Base-by-base conservation (phyloP, 2,797 vertebrate genomes). In the Melopsittacus undulatus region DNA sequence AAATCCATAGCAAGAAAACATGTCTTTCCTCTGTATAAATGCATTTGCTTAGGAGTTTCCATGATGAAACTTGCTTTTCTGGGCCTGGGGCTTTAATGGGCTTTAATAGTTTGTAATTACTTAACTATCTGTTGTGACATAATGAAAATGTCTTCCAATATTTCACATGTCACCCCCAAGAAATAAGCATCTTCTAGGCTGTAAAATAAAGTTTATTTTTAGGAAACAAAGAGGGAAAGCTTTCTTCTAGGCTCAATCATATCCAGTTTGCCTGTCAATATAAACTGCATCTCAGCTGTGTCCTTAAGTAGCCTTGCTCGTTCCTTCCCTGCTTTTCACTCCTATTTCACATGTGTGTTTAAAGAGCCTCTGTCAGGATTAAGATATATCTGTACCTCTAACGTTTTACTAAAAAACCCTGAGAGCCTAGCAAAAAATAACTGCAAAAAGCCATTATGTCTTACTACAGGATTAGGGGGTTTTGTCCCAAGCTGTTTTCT, bases 261-360 rank as follows among this genome's bases (percentile, higher is more conserved):
- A 73, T 86, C 73, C 69, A 75, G 43, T 81, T 87, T 13, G 21
- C 67, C 63, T 89, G 91, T 90, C 89, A 84, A 45, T 94, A 84
- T 36, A 43, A 92, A 92, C 45, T 48, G 9, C 36, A 90, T 91
- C 63, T 93, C 69, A 91, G 36, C 74, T 45, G 42, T 92, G 95
- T 97, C 96, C 95, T 83, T 68, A 90, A 96, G 94, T 90, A 92
- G 70, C 87, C 89, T 91, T 62, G 43, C 27, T 89, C 24, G 5
- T 83, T 92, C 46, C 45, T 94, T 89, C 63, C 27, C 38, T 83
- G 70, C 45, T 77, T 92, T 91, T 94, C 64, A n/a, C 54, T 96
- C 80, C 56, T 63, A 20, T 96, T 95, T 94, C 85, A 90, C 36
- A 34, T 48, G 54, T 91, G 82, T 89, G 40, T 62, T 92, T 92